Evolutionary conservation across 2,888 invertebrate species (phyloP), one percentile per base, ranked within the genome.

Genomic region (Caenorhabditis drosophilae): DNA sequence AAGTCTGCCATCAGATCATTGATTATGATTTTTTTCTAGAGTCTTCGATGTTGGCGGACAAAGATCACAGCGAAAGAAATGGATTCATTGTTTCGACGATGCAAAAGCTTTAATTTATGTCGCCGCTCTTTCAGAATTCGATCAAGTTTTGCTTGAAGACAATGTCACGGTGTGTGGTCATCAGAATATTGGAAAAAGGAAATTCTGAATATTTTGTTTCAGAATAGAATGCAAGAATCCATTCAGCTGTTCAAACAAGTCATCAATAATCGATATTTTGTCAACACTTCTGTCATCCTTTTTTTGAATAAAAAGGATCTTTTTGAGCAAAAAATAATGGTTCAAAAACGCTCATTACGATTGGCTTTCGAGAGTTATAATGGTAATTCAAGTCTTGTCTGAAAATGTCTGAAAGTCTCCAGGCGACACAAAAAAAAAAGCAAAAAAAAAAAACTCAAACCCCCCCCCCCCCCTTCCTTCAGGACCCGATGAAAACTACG

Each of bases 201-300:
- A n/a, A n/a, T n/a, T n/a, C n/a, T n/a, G n/a, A n/a, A n/a, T n/a
- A n/a, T n/a, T n/a, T n/a, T n/a, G n/a, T 67, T 76, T 49, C 58
- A 96, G 96, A 96, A 98, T 89, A 95, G 97, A 85, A 98, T 98
- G 97, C 96, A 96, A 87, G 98, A 98, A 88, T 95, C 95, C 86
- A 89, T 98, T 86, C 97, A 97, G 87, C 88, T 98, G 83, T 98
- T 98, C 87, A 96, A 97, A 87, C 97, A 97, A 72, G 98, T 98
- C 87, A 97, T 97, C 88, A 98, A 98, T 89, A 98, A 97, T 88
- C 96, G 97, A 87, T 98, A 97, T 95, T 98, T 99, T 87, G 94
- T 52, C 12, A 68, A 67, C 49, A 73, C 73, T 1, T 66, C 66
- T 84, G 97, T 98, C 85, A 99, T 99, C 84, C 90, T 98, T 82